These are phyloP conservation scores for Drosophila subpulchrella DNA, from an alignment of 1,140 invertebrate genomes.

Conservation along the genomic window DNA sequence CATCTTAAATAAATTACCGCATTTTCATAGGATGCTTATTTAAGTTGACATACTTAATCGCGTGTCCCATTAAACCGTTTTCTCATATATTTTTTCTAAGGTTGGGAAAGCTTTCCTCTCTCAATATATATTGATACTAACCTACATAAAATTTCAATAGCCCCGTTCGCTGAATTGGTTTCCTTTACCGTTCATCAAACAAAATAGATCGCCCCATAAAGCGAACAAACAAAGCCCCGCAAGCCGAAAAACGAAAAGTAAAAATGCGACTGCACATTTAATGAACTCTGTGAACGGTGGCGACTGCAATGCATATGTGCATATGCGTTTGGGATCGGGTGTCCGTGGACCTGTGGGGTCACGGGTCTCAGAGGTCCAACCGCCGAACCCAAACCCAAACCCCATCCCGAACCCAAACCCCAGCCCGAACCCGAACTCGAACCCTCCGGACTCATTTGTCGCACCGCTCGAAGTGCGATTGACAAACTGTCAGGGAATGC, in stretches of 20 bases:
- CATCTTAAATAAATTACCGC: too few relatives aligned
- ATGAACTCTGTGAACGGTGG: conserved; percentile 55
- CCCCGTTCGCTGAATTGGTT: neutral
- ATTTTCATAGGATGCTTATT: too few relatives aligned
- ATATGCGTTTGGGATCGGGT: conserved; percentile 5
- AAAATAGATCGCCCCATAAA: conserved; percentile 3
- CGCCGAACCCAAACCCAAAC: neutral
- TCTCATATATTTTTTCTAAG: too few relatives aligned
- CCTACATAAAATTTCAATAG: neutral
- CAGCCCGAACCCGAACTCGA: neutral
- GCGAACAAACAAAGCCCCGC: neutral
- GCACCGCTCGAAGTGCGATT: conserved; percentile 67
- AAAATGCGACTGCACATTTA: conserved; percentile 46
- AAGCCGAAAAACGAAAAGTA: conserved; percentile 3
- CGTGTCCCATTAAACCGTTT: too few relatives aligned
- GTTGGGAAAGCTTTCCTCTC: too few relatives aligned
- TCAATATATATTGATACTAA: neutral
- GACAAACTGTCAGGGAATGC: conserved; percentile 74
- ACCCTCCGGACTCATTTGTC: conserved; percentile 58
- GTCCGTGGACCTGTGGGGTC: conserved; percentile 27
- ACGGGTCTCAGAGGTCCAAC: conserved; percentile 18
- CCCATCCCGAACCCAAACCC: too few relatives aligned
- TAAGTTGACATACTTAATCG: too few relatives aligned
- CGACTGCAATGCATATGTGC: conserved; percentile 17
- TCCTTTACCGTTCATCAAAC: neutral